These are phyloP conservation scores for Corythornis cristatus DNA, from an alignment of 2,113 vertebrate genomes.

Conservation along the genomic window DNA sequence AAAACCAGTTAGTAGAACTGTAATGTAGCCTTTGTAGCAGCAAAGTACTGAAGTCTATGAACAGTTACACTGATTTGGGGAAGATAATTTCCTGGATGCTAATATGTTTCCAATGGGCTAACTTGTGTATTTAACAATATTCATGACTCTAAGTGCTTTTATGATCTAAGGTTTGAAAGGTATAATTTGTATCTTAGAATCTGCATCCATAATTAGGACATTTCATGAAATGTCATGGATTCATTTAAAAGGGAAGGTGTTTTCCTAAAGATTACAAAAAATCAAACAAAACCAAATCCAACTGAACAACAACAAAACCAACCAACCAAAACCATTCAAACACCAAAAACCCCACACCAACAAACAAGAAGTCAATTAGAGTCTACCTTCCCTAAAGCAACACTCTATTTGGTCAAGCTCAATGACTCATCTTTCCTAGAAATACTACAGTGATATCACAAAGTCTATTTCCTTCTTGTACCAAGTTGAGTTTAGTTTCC, in stretches of 20 bases:
- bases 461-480: conserved; percentile 54
- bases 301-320: no score
- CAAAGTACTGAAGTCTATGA: neutral
- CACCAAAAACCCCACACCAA: no score
- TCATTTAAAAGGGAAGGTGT: neutral
- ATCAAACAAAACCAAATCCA: no score
- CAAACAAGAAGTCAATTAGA: neutral
- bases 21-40: neutral
- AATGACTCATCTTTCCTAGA: conserved; percentile 78
- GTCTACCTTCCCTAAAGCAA: conserved; percentile 41
- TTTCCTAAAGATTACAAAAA: neutral
- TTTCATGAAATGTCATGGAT: conserved; percentile 6
- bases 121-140: neutral
- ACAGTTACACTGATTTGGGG: neutral
- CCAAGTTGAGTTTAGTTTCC: conserved; percentile 16
- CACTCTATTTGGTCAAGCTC: conserved; percentile 45
- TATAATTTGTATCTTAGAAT: neutral
- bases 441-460: conserved; percentile 70
- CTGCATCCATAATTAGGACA: neutral
- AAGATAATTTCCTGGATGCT: neutral
- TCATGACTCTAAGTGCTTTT: neutral
- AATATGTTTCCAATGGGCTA: neutral
- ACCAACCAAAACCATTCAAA: no score
- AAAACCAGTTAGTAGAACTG: rapidly evolving
- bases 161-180: neutral